Percentiles rank a stretch among this genome's conserved stretches.
Conservation (phyloP, 2,797 vertebrate genomes). For the Threskiornis aethiopicus region DNA sequence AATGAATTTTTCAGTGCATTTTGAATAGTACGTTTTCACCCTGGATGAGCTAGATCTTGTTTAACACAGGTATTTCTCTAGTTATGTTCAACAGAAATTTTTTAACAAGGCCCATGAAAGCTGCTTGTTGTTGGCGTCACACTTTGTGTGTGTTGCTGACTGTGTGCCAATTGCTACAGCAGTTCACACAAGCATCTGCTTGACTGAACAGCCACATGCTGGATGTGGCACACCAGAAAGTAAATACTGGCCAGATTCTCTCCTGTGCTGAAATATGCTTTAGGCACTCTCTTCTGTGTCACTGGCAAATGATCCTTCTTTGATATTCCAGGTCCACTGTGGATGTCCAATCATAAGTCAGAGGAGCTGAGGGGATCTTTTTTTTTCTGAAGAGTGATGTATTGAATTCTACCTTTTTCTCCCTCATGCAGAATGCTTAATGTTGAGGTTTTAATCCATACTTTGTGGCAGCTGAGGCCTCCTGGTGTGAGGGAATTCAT, state of each 20-base stretch:
- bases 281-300: not conserved
- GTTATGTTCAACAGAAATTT: slow-evolving; percentile 17
- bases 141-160: not conserved
- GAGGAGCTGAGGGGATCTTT: not conserved
- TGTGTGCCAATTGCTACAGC: not conserved
- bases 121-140: slow-evolving; percentile 11
- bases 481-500: not conserved
- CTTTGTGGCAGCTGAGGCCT: not conserved
- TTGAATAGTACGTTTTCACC: not conserved
- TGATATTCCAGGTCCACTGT: not conserved
- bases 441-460: not conserved
- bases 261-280: not conserved
- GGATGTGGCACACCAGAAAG: not conserved
- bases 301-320: not conserved
- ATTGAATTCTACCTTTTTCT: not conserved
- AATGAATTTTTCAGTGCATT: not conserved
- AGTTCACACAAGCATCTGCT: not conserved
- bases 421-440: not conserved
- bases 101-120: not conserved
- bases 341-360: not conserved
- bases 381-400: not conserved
- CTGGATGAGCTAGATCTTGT: not conserved
- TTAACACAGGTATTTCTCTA: slow-evolving; percentile 15
- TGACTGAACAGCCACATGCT: not conserved
- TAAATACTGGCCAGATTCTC: not conserved